phyloP scores from a whole-genome alignment of 2,797 vertebrate genomes.

The Synanceia verrucosa region DNA sequence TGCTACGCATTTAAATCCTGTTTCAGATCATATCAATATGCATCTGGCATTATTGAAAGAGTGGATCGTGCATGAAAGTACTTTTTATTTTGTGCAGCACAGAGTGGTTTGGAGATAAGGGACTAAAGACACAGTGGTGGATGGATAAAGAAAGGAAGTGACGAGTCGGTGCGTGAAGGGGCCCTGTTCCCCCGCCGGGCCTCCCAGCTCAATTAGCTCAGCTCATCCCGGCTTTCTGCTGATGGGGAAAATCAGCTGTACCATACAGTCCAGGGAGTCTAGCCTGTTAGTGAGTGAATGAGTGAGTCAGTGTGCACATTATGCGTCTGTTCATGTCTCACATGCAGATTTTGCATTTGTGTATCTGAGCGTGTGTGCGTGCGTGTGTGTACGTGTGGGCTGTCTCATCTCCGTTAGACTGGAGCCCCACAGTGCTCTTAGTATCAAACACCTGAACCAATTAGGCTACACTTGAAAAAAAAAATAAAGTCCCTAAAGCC shows the following conservation, averaged over 20 bases:
- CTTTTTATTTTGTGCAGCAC: slow-evolving; percentile 32
- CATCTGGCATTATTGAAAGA: slow-evolving; percentile 16
- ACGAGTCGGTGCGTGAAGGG: slow-evolving; percentile 65
- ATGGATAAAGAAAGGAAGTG: slow-evolving; percentile 77
- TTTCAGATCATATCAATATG: slow-evolving; percentile 9
- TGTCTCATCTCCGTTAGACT: slow-evolving; percentile 58
- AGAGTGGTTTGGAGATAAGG: slow-evolving; percentile 58
- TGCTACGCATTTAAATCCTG: slow-evolving; percentile 9
- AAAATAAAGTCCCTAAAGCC: slow-evolving; percentile 57
- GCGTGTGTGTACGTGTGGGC: slow-evolving; percentile 39
- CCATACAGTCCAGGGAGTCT: slow-evolving; percentile 69
- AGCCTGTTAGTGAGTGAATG: slow-evolving; percentile 68
- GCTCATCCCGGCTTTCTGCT: slow-evolving; percentile 81
- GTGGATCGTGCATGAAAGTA: slow-evolving; percentile 7
- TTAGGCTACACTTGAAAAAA: slow-evolving; percentile 53
- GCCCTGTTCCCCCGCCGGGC: slow-evolving; percentile 66
- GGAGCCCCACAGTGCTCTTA: slow-evolving; percentile 69
- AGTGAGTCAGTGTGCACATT: slow-evolving; percentile 60
- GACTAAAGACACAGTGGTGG: slow-evolving; percentile 53
- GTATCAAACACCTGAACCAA: slow-evolving; percentile 76
- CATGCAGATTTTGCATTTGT: slow-evolving; percentile 59
- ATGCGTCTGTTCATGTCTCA: slow-evolving; percentile 59
- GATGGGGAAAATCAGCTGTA: slow-evolving; percentile 77
- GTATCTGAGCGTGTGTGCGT: slow-evolving; percentile 7
- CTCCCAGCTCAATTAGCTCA: slow-evolving; percentile 85